Evolutionary conservation across 2,888 invertebrate species (phyloP), one percentile per base, ranked within the genome.

Genomic region (Neoitamus cyanurus): DNA sequence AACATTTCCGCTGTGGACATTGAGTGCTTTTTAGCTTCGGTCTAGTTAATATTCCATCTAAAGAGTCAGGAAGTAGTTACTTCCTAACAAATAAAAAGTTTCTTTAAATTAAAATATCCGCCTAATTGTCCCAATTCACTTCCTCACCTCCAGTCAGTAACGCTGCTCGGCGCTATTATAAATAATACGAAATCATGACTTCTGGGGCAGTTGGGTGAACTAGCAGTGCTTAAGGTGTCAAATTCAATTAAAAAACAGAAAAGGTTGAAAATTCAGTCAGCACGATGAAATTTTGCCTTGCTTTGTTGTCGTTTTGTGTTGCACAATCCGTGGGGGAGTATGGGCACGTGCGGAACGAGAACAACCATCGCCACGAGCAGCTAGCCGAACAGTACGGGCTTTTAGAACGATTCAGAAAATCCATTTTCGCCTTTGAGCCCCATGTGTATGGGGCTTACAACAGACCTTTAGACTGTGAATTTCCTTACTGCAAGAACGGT

Each of bases 401-500:
- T 36, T 36, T 73, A n/a, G 73, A 37, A 11, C n/a, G 73, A 20
- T 73, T 34, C 73, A 31, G 73, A 36, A 73, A 73, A 73, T 73
- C 73, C 34, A 36, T 73, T 73, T 73, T 34, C 73, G 31, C 36
- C 2, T 73, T 34, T 36, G 31, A 73, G 15, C 73, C 36, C 13
- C 34, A 73, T 36, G 6, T 73, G 1, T 73, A 73, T 20, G 73
- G 73, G 31, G 73, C 6, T 11, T 34, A 58, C 25, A 20, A 73
- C 9, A 36, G 15, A 15, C 73, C 31, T 1, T 7, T 15, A 7
- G 73, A 34, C 11, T 73, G 73, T 11, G 73, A 73, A 20, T 58
- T 58, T n/a, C 9, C 73, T 6, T 6, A 73, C 34, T 34, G 73
- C 37, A 73, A 73, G 73, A 36, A 73, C 20, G 36, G 36, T n/a